Evolutionary conservation across 1,140 invertebrate species (phyloP).

Genomic region (Nixonia krombeini): DNA sequence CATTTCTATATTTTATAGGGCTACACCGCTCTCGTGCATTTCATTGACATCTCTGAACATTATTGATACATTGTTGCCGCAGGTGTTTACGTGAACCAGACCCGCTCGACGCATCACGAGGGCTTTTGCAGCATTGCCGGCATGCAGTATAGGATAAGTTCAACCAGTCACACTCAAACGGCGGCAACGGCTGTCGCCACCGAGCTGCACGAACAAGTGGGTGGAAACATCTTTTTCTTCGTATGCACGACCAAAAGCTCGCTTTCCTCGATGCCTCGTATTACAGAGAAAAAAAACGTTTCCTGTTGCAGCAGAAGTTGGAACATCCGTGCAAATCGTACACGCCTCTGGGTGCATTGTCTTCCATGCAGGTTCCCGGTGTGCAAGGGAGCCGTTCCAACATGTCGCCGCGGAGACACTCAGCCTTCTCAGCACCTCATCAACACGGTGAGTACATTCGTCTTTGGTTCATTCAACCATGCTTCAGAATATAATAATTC

Average conservation of each 20-base stretch:
- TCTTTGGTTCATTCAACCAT: not conserved
- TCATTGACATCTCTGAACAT: too few relatives aligned
- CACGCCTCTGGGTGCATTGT: slow-evolving; percentile 86
- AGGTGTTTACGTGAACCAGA: slow-evolving; percentile 84
- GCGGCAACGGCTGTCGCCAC: slow-evolving; percentile 82
- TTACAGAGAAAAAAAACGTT: slow-evolving; percentile 1
- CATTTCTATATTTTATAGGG: not conserved
- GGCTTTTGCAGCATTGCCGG: slow-evolving; percentile 86
- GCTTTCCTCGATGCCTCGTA: not conserved
- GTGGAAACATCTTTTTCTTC: slow-evolving; percentile 5
- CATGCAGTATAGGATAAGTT: slow-evolving; percentile 86
- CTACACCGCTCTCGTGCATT: too few relatives aligned
- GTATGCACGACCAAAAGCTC: not conserved
- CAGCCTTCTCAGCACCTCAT: slow-evolving; percentile 69
- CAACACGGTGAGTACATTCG: slow-evolving; percentile 65
- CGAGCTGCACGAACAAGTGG: slow-evolving; percentile 73
- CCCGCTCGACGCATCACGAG: slow-evolving; percentile 81
- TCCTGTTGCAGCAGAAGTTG: slow-evolving; percentile 54
- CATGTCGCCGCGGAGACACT: slow-evolving; percentile 69
- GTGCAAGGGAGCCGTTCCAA: slow-evolving; percentile 70
- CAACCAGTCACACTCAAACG: slow-evolving; percentile 83
- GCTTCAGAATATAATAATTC: too few relatives aligned
- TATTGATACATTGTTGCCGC: slow-evolving; percentile 14
- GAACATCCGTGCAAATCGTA: slow-evolving; percentile 77
- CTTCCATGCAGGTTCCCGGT: slow-evolving; percentile 88